Evolutionary conservation across 2,113 vertebrate species (phyloP).

Genomic region (Sterrhoptilus dennistouni): DNA sequence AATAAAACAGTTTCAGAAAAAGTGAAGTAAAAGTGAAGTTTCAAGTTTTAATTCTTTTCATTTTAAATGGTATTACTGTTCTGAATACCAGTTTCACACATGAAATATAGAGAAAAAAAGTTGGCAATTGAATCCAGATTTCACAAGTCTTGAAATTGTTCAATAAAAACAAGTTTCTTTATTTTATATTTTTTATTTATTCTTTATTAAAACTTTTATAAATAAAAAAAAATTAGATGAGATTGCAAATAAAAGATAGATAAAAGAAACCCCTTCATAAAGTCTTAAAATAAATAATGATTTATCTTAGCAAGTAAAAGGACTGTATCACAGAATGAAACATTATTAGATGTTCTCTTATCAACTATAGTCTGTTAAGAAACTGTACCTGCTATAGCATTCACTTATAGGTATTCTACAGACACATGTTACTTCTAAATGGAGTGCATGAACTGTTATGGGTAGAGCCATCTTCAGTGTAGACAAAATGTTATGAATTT

Average conservation of each 20-base stretch:
- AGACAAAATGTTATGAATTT: neutral
- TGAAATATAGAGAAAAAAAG: neutral
- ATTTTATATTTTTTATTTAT: neutral
- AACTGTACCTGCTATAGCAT: neutral
- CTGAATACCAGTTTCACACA: neutral
- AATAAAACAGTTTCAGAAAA: neutral
- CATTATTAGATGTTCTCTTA: neutral
- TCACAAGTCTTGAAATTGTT: neutral
- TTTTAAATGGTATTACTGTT: neutral
- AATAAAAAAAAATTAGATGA: neutral
- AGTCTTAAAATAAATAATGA: neutral
- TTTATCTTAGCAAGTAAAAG: neutral
- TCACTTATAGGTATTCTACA: neutral
- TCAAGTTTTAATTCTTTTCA: neutral
- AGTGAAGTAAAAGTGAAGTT: neutral
- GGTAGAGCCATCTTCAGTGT: neutral
- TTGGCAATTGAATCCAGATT: neutral
- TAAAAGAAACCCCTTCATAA: neutral
- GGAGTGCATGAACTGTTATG: neutral
- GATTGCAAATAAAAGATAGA: neutral
- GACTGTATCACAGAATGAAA: neutral
- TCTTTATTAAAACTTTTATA: neutral
- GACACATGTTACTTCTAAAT: neutral
- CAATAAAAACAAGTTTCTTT: neutral
- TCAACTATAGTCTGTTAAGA: neutral